Evolutionary conservation across 2,113 vertebrate genomes (phyloP).

Genomic region (Aythya baeri): DNA sequence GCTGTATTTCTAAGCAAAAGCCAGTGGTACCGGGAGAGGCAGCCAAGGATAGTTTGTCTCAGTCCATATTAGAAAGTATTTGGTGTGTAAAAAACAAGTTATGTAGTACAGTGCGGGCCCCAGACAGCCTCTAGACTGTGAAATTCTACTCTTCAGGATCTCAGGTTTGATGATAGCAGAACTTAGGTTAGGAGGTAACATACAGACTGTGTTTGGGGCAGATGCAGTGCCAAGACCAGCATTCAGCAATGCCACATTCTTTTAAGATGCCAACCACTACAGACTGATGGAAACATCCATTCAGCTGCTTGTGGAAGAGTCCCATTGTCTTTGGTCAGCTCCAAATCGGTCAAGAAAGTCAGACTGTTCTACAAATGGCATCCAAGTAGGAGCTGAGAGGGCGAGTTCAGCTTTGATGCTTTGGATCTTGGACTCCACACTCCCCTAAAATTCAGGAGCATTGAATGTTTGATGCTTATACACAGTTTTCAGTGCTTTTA

Average conservation of each 20-base stretch:
- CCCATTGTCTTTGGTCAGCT: not conserved
- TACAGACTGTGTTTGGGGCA: not conserved
- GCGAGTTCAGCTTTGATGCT: not conserved
- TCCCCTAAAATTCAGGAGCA: not conserved
- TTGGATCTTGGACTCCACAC: not conserved
- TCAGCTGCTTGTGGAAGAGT: not conserved
- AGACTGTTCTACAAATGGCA: not conserved
- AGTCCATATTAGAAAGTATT: not conserved
- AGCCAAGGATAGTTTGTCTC: not conserved
- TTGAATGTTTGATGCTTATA: not conserved
- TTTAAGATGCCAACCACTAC: not conserved
- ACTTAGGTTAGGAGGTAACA: not conserved
- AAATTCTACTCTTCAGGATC: not conserved
- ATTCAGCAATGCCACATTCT: not conserved
- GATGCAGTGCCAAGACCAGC: not conserved
- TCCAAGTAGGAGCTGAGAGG: not conserved
- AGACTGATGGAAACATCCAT: not conserved
- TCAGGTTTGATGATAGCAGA: not conserved
- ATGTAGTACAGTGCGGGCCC: not conserved
- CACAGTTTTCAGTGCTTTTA: not conserved
- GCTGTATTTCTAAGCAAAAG: constrained; percentile 41
- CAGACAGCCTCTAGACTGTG: not conserved
- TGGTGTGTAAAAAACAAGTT: not conserved
- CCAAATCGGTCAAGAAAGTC: not conserved
- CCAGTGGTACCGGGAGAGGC: not conserved